These are phyloP conservation scores for Crepidodera aurea DNA, from an alignment of 2,888 invertebrate species.

Conservation along the genomic window DNA sequence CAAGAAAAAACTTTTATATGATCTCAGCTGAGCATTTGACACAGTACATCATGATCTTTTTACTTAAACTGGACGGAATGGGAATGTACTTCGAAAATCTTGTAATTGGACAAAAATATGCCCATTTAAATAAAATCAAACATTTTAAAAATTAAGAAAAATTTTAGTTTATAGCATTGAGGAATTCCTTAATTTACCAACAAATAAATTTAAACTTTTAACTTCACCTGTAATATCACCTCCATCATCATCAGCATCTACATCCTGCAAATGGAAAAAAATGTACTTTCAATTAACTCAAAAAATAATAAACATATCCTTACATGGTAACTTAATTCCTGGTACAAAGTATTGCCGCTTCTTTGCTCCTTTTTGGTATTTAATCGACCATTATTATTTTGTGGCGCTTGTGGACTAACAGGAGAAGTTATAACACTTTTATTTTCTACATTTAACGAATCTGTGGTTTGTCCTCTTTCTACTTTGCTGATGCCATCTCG, in stretches of 20 bases:
- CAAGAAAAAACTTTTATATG: too few relatives aligned
- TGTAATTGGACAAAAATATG: too few relatives aligned
- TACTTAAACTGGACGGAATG: too few relatives aligned
- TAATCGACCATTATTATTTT: conserved; percentile 65
- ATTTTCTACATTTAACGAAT: conserved; percentile 59
- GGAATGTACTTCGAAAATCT: too few relatives aligned
- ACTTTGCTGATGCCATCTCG: conserved; percentile 55
- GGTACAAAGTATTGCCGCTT: conserved; percentile 89
- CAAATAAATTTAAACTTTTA: too few relatives aligned
- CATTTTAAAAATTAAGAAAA: too few relatives aligned
- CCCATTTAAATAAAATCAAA: too few relatives aligned
- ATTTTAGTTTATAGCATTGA: too few relatives aligned
- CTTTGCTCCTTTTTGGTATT: conserved; percentile 87
- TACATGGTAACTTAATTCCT: conserved; percentile 86
- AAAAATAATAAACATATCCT: conserved; percentile 18
- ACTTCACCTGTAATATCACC: conserved; percentile 90
- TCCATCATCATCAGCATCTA: conserved; percentile 85
- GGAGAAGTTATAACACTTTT: conserved; percentile 62
- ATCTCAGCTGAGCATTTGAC: too few relatives aligned
- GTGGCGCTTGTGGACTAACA: conserved; percentile 59
- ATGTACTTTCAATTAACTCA: not conserved
- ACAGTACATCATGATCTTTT: too few relatives aligned
- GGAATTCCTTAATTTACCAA: too few relatives aligned
- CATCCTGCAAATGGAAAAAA: conserved; percentile 67
- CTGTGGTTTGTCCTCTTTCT: conserved; percentile 60